Base-by-base conservation (phyloP, 35 echinoderm and acorn worm species). In the Diadema setosum region DNA sequence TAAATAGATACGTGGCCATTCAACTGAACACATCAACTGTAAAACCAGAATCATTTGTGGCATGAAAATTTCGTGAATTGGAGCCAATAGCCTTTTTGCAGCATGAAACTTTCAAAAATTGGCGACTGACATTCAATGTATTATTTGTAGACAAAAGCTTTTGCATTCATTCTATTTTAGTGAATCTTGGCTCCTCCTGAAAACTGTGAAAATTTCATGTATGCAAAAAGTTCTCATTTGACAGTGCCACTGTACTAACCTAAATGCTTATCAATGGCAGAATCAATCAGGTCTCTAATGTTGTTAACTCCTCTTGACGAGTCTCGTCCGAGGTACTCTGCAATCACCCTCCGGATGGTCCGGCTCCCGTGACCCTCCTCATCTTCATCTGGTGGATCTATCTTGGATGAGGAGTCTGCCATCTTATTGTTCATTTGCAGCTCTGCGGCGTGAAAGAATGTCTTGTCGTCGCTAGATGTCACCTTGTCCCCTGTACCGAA, bases 211-310 rank as follows among this genome's bases (percentile, higher is more conserved):
- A n/a, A n/a, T n/a, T n/a, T n/a, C n/a, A n/a, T n/a, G n/a, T n/a
- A n/a, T n/a, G n/a, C n/a, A 80, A 24, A 15, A 80, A 42, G 36
- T 33, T 67, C 12, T 67, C 24, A 67, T n/a, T 55, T n/a, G 21
- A 55, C 49, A n/a, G 8, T 33, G 17, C 63, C n/a, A 33, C 63
- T 27, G 7, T n/a, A 60, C 90, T 92, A 64, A 99, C 96, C 93
- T 69, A 99, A 78, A 39, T 99, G 96, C 67, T 85, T 99, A 44
- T 99, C 88, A 67, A 99, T 99, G 11, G 93, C 89, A 37, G 92
- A 95, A 50, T 99, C 86, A 70, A 98, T 98, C 21, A 99, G 83
- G 57, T 99, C 96, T 30, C 90, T 91, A 64, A 95, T 99, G 55
- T 99, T 99, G 31, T 90, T 70, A 23, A 90, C 84, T 30, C 87